Evolutionary conservation across 2,113 vertebrate species (phyloP).

Genomic region (Ancistrus triradiatus): DNA sequence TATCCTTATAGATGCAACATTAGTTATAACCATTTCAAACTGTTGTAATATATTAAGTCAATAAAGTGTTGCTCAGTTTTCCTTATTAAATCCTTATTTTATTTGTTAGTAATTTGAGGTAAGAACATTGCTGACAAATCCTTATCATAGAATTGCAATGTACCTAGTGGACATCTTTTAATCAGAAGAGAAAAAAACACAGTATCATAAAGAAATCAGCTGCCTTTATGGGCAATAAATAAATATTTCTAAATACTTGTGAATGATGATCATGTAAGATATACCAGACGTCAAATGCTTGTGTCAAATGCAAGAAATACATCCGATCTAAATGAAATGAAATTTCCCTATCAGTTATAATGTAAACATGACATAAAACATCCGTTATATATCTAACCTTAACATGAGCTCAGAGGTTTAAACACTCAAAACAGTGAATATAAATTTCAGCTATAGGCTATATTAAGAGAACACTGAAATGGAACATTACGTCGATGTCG

Average conservation of each 20-base stretch:
- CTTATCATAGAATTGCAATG: constrained; percentile 37
- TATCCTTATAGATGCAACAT: too few species aligned
- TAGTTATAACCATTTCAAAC: too few species aligned
- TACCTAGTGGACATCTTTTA: constrained; percentile 41
- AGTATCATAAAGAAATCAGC: constrained; percentile 42
- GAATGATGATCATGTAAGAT: constrained; percentile 37
- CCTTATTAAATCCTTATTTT: constrained; percentile 26
- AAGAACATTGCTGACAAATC: constrained; percentile 40
- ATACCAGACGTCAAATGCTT: constrained; percentile 28
- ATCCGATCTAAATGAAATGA: constrained; percentile 29
- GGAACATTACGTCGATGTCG: constrained; percentile 21
- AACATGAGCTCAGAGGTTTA: constrained; percentile 28
- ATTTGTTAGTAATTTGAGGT: constrained; percentile 42
- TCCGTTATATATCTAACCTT: constrained; percentile 32
- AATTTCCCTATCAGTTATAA: constrained; percentile 31
- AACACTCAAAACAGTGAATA: constrained; percentile 36
- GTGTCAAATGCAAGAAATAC: constrained; percentile 42
- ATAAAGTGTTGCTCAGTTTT: constrained; percentile 1
- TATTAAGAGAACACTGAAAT: constrained; percentile 34
- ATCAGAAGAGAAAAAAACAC: constrained; percentile 37
- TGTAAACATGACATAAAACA: constrained; percentile 49
- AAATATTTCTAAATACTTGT: constrained; percentile 34
- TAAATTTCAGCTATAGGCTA: constrained; percentile 39
- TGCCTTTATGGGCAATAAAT: constrained; percentile 46
- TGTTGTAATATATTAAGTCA: background rate